Conservation (phyloP, 2,888 invertebrate genomes). For the Glaucopsyche alexis region DNA sequence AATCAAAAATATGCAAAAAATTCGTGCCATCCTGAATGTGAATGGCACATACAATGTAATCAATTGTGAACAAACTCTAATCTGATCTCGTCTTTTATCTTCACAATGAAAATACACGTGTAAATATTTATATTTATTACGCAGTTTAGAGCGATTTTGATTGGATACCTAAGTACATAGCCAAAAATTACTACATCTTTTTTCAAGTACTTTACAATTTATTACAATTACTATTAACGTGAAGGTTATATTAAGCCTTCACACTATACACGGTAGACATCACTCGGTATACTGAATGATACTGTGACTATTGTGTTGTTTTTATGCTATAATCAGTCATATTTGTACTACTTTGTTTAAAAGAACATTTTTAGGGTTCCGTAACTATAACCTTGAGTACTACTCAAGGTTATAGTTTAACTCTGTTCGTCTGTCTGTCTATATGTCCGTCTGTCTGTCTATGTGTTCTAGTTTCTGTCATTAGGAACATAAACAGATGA, state of each 20-base stretch:
- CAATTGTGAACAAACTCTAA: background rate
- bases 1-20: background rate
- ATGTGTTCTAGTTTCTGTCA: no score
- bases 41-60: background rate
- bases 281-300: background rate
- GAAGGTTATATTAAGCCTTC: background rate
- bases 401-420: no score
- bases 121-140: background rate
- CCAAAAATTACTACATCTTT: background rate
- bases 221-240: no score
- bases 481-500: no score
- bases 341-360: background rate
- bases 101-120: background rate
- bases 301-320: background rate
- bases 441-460: no score
- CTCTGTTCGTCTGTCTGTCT: no score
- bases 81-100: background rate
- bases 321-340: background rate
- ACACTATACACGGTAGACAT: background rate
- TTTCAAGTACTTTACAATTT: no score
- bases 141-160: background rate
- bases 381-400: no score
- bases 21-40: background rate
- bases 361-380: background rate
- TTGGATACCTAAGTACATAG: background rate